A percentile compares a stretch with the other conserved stretches of the same genome.
Evolutionary conservation across 2,888 invertebrate species (phyloP).

Genomic region (Oxystoma pomonae): DNA sequence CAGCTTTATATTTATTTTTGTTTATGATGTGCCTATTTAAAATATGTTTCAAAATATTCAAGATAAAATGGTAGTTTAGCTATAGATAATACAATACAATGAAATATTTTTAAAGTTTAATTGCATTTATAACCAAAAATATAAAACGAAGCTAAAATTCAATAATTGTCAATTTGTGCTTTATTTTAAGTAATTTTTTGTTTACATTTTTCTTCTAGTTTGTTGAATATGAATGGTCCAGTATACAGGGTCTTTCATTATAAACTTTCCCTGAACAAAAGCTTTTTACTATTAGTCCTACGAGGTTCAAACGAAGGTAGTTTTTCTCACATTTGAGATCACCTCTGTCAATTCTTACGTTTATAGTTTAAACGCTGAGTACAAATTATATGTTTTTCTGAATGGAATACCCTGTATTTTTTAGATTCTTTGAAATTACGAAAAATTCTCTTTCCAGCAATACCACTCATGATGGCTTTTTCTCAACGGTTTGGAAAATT

Average conservation of each 20-base stretch:
- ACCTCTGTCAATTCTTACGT: not conserved
- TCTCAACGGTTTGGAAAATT: not conserved
- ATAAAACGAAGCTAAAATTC: no score
- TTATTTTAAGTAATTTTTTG: no score
- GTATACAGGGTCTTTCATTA: conserved; percentile 2
- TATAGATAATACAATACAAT: no score
- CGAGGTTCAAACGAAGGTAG: conserved; percentile 3
- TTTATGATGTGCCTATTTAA: no score
- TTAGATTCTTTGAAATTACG: not conserved
- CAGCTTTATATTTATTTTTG: no score
- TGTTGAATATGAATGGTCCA: no score
- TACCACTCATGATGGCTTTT: not conserved
- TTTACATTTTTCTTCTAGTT: no score
- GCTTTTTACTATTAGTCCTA: conserved; percentile 1
- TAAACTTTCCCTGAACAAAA: conserved; percentile 1
- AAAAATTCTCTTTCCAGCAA: conserved; percentile 1
- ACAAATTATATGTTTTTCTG: conserved; percentile 2
- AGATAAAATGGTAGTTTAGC: no score
- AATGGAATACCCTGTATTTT: not conserved
- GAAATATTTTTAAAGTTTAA: no score
- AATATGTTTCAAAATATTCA: no score
- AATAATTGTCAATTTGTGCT: no score
- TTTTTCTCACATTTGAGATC: not conserved
- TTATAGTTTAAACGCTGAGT: not conserved
- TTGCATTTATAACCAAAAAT: no score